Base-by-base conservation (phyloP, 2,888 invertebrate species). In the Chelonus formosanus region DNA sequence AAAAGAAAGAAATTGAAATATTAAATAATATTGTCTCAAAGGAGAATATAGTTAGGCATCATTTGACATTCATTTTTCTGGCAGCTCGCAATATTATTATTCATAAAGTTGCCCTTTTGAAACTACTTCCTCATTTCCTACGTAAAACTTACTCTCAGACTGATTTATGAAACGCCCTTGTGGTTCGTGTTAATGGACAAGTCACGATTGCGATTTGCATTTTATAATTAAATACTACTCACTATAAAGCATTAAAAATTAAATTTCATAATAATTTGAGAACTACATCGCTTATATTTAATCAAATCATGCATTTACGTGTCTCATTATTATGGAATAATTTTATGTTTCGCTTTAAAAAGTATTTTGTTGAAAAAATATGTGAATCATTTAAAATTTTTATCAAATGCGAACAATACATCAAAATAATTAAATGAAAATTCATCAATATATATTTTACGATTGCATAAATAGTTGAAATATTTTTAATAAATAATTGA, bases 181-280 rank as follows among this genome's bases (percentile, higher is more conserved):
- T 44, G 40, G 52, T 36, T 47, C 54, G 34, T 44, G 58, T 59
- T 65, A 65, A 58, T 58, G 53, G 59, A 65, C 45, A 53, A 65
- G 58, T 64, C 58, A 59, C 55, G 47, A 57, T 57, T 55, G 36
- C 47, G 20, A 65, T 65, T 65, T 59, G 55, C 65, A 65, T 65
- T 65, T 65, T 43, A 59, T 59, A 59, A 65, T 65, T 58, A 54
- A 65, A 65, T 53, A 61, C 52, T 40, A 10, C 4, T 53, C 7
- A 31, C 32, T 58, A 45, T 40, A 35, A 53, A 31, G n/a, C 43
- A 10, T 31, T 8, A n/a, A 20, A 36, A 58, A 45, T 36, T 8
- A 10, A 58, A 44, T 34, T 32, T 3, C 34, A 47, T n/a, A 36
- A 34, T 20, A 31, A 32, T 20, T 32, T 58, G 31, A n/a, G 7